These are phyloP conservation scores for Cotesia typhae DNA, from an alignment of 1,140 invertebrate genomes.

Conservation along the genomic window DNA sequence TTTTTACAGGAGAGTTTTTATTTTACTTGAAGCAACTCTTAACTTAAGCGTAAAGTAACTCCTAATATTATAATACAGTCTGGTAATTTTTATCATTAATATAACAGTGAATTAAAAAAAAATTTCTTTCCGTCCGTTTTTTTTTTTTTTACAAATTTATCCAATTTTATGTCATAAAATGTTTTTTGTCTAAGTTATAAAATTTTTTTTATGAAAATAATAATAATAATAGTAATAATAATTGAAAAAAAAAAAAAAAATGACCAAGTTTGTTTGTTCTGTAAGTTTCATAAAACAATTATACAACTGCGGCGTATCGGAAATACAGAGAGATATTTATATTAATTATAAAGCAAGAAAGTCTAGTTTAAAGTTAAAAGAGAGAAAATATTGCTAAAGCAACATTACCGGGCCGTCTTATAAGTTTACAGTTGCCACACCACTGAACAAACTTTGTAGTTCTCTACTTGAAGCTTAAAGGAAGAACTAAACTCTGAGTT, in stretches of 20 bases:
- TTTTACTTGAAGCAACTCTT: too few species aligned
- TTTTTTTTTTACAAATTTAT: too few species aligned
- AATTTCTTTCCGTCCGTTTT: too few species aligned
- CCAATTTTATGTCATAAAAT: too few species aligned
- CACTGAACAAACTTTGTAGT: conserved; percentile 2
- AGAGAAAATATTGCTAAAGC: conserved; percentile 20
- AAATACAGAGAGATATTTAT: conserved; percentile 45
- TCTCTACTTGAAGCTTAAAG: background rate
- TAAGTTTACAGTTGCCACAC: background rate
- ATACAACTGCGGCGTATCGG: conserved; percentile 11
- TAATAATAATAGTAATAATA: background rate
- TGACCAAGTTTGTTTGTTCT: background rate
- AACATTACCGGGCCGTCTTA: background rate
- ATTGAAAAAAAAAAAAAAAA: conserved; percentile 3
- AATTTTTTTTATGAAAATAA: too few species aligned
- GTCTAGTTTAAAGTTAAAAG: conserved; percentile 8
- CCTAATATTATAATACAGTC: too few species aligned
- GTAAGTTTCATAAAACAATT: conserved; percentile 13
- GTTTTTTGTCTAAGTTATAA: too few species aligned
- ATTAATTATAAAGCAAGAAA: conserved; percentile 54
- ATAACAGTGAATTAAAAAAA: too few species aligned
- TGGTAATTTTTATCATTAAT: too few species aligned
- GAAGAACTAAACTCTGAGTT: too few species aligned
- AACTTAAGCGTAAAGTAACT: too few species aligned
- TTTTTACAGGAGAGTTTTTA: too few species aligned